Evolutionary conservation across 2,888 invertebrate genomes (phyloP), one percentile per base, ranked within the genome.

Genomic region (Standfussiana lucernea): DNA sequence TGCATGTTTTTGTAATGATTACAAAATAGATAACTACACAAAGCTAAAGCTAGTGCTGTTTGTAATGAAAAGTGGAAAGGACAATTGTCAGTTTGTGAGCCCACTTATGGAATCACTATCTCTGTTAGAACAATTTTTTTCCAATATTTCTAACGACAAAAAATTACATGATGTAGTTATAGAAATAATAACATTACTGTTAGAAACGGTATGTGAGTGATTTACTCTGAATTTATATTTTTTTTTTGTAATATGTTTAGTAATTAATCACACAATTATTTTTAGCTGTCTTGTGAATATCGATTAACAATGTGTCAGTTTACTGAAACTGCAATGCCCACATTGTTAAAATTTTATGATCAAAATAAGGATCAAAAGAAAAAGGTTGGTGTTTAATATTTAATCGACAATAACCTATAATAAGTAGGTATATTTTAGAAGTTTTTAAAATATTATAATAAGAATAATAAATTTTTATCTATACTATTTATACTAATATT

Each of bases 221-320:
- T 66, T 62, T 71, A 53, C 0, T 24, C 56, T 64, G 8, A 64
- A 42, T 35, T 47, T 28, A 28, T 40, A 2, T n/a, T 62, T 50
- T 21, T 32, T 66, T 56, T 11, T 37, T 67, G 1, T 66, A 10
- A 56, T 28, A 53, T 66, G 28, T 15, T 35, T 28, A 50, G 24
- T 62, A 53, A 37, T 21, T 77, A 70, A 82, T 73, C 21, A 50
- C 18, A 28, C 8, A 71, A 71, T 79, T 82, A 79, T 80, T 89
- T 94, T 89, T 56, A 97, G 96, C 91, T 97, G 32, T 96, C 96
- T 47, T 91, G 94, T 18, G 97, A 97, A 87, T 94, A 95, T 78
- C 95, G 97, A 32, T 90, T 95, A 68, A 92, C 95, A 6, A 90
- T 97, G 79, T 97, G 97, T 86, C 94, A 95, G 83, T 97, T 97